These are phyloP conservation scores for Eledona agricola DNA, from an alignment of 2,888 invertebrate genomes.

Conservation along the genomic window DNA sequence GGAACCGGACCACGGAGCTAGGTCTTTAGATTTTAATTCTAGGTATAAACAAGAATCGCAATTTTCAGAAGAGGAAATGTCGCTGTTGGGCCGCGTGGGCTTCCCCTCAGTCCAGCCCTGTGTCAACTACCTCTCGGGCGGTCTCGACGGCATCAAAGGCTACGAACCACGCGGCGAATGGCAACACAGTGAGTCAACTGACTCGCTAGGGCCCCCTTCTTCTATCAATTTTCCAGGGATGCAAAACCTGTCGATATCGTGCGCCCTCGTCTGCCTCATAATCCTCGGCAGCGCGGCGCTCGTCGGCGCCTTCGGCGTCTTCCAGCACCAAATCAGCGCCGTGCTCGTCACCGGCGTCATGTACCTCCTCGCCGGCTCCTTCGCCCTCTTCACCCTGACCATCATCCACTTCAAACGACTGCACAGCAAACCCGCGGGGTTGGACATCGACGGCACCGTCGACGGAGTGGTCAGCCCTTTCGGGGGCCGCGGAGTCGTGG, in stretches of 20 bases:
- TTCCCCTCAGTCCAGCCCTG: conserved; percentile 77
- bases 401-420: conserved; percentile 92
- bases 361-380: conserved; percentile 90
- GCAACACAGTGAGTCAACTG: conserved; percentile 75
- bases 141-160: conserved; percentile 69
- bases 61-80: conserved; percentile 75
- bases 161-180: conserved; percentile 82
- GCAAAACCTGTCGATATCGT: conserved; percentile 95
- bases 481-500: conserved; percentile 59
- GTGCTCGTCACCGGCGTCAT: conserved; percentile 94
- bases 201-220: neutral
- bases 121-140: conserved; percentile 81
- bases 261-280: conserved; percentile 90
- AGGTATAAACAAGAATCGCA: too few relatives aligned
- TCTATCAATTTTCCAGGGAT: conserved; percentile 73
- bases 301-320: conserved; percentile 88
- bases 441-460: conserved; percentile 68
- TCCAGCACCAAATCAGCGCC: conserved; percentile 91
- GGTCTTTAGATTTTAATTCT: too few relatives aligned
- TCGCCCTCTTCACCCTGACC: conserved; percentile 89
- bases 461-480: conserved; percentile 74
- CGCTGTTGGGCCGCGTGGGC: conserved; percentile 71
- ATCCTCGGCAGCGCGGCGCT: conserved; percentile 87
- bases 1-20: too few relatives aligned
- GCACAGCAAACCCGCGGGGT: conserved; percentile 67